A percentile compares a stretch with the other conserved stretches of the same genome.
Conservation (phyloP, 2,888 invertebrate species). For the Acheta domesticus region DNA sequence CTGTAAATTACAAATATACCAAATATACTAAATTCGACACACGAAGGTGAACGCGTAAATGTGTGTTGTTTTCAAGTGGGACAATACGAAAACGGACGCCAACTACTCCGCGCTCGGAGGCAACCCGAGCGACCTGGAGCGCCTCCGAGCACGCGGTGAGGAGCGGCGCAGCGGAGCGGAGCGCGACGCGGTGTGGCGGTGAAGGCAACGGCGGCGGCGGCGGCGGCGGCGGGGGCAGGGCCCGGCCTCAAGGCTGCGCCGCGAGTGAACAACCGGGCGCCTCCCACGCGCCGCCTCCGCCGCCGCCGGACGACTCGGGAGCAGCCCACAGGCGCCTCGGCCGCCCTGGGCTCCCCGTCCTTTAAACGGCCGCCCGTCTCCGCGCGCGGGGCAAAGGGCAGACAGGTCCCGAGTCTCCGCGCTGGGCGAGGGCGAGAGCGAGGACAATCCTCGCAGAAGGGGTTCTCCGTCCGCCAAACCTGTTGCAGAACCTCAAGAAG, state of each 20-base stretch:
- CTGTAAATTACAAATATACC: no score
- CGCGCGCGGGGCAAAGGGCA: no score
- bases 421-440: conserved; percentile 7
- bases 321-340: no score
- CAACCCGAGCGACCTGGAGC: neutral
- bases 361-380: no score
- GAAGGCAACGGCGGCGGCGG: neutral
- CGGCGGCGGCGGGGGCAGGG: conserved; percentile 19
- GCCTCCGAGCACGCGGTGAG: neutral
- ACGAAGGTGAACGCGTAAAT: neutral
- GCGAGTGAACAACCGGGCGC: conserved; percentile 8
- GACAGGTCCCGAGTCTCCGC: no score
- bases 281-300: neutral
- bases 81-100: neutral
- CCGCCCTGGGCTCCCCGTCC: no score
- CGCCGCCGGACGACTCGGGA: neutral
- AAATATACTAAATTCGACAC: no score
- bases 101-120: neutral
- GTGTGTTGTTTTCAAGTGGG: no score
- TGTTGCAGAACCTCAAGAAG: no score
- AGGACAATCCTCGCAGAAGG: conserved; percentile 1
- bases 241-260: conserved; percentile 20
- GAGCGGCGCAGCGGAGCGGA: neutral
- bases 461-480: no score
- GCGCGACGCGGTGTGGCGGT: neutral